Conservation (phyloP, 1,140 invertebrate species). For the Drosophila nebulosa region DNA sequence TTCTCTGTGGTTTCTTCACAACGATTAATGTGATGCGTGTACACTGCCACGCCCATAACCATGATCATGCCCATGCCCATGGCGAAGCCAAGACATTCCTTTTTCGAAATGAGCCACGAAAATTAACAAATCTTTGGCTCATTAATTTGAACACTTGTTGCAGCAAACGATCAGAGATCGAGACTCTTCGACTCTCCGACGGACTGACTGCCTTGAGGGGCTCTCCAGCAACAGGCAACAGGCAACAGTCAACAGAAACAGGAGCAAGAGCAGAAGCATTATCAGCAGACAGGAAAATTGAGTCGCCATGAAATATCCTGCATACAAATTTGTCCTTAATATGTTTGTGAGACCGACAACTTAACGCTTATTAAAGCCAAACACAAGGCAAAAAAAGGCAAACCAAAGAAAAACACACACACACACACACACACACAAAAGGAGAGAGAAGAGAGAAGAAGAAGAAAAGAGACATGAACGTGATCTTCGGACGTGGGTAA, state of each 20-base stretch:
- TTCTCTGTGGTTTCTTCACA: conserved; percentile 42
- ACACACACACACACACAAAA: background rate
- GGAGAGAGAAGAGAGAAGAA: background rate
- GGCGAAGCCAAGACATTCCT: conserved; percentile 10
- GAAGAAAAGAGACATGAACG: conserved; percentile 5
- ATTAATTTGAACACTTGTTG: conserved; percentile 76
- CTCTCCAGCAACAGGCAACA: no score
- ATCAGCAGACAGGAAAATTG: conserved; percentile 40
- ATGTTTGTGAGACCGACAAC: conserved; percentile 58
- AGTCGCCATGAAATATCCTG: conserved; percentile 38
- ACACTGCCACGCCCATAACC: conserved; percentile 44
- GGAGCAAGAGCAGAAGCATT: conserved; percentile 1
- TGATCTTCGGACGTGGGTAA: conserved; percentile 51
- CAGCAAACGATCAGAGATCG: conserved; percentile 9
- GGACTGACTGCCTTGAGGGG: background rate
- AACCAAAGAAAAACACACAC: background rate
- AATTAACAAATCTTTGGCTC: conserved; percentile 76
- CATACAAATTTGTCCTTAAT: conserved; percentile 56
- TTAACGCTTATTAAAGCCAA: conserved; percentile 76
- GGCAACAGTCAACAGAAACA: no score
- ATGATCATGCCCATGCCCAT: conserved; percentile 24
- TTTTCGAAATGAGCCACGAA: conserved; percentile 62
- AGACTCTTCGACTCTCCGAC: no score
- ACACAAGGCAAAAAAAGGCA: background rate
- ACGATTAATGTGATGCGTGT: conserved; percentile 62